Base-by-base conservation (phyloP, 2,113 vertebrate genomes). In the Orientallactaga bullata region DNA sequence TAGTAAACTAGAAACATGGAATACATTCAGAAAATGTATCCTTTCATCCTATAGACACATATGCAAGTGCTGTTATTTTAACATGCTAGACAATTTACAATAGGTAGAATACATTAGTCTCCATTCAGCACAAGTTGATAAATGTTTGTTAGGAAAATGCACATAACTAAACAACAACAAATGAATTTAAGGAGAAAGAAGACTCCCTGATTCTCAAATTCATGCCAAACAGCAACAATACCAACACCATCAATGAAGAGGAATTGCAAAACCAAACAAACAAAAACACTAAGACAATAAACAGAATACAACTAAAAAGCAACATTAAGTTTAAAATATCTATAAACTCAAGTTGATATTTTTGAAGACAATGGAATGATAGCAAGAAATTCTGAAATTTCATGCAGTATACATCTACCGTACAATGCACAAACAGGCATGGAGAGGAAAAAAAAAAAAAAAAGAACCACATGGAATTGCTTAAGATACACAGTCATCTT, bases 201-300 rank as follows among this genome's bases (percentile, higher is more conserved):
- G 72, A 96, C 92, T 92, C 93, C 78, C 86, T 42, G 69, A 72
- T 95, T 93, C 83, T 96, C 92, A 97, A 97, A 95, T 96, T 94
- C 96, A 97, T 97, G 96, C 97, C 96, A 93, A 97, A 97, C 42
- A 55, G 42, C 51, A 85, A 69, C 65, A 95, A 80, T 95, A 95
- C 30, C n/a, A 39, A 37, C 78, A 63, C 5, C 32, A 13, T 37
- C 37, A 60, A 6, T 74, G 68, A 88, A 35, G 71, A 12, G 20
- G 35, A 89, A 65, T 71, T 73, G 28, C 74, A 60, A 87, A 80
- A 39, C 65, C 65, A 92, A 37, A 47, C 83, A 76, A 78, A 68
- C 17, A 51, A 68, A 73, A 93, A 93, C 91, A 72, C 13, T 10
- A 39, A 39, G 94, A 96, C 90, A 86, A 93, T 81, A 89, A 97